Percentiles rank a stretch among this genome's conserved stretches.
Conservation (phyloP, 2,888 invertebrate genomes). For the Nebria brevicollis region DNA sequence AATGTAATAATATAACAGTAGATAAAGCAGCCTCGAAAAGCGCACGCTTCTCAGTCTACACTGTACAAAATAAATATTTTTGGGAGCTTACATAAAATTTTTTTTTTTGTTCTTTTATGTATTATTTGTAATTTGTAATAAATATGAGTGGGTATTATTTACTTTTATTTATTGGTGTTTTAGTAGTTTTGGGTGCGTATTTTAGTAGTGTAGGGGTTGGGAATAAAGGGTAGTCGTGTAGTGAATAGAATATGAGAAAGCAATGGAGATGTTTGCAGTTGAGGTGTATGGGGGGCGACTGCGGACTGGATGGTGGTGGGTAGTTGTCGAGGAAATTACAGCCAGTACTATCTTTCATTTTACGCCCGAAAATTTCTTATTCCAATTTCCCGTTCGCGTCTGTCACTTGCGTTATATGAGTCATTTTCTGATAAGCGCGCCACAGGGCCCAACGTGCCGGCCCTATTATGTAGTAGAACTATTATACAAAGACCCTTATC, state of each 20-base stretch:
- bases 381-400: slow-evolving; percentile 70
- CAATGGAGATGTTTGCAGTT: slow-evolving; percentile 16
- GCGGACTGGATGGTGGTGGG: slow-evolving; percentile 63
- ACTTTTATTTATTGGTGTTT: not conserved
- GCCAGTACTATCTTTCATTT: slow-evolving; percentile 80
- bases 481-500: slow-evolving; percentile 64
- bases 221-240: slow-evolving; percentile 55
- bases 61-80: not conserved
- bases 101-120: not conserved
- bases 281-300: slow-evolving; percentile 47
- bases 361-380: slow-evolving; percentile 82
- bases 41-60: not conserved
- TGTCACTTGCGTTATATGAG: slow-evolving; percentile 54
- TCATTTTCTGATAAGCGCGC: slow-evolving; percentile 61
- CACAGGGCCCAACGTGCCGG: slow-evolving; percentile 55
- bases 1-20: slow-evolving; percentile 62
- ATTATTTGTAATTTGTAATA: no score
- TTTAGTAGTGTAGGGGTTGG: slow-evolving; percentile 52
- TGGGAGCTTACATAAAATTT: not conserved
- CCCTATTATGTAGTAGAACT: slow-evolving; percentile 66
- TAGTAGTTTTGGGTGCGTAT: not conserved
- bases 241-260: slow-evolving; percentile 58
- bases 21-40: slow-evolving; percentile 55
- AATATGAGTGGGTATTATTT: no score
- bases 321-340: slow-evolving; percentile 75